Evolutionary conservation across 2,113 vertebrate genomes (phyloP).

Genomic region (Guaruba guarouba): DNA sequence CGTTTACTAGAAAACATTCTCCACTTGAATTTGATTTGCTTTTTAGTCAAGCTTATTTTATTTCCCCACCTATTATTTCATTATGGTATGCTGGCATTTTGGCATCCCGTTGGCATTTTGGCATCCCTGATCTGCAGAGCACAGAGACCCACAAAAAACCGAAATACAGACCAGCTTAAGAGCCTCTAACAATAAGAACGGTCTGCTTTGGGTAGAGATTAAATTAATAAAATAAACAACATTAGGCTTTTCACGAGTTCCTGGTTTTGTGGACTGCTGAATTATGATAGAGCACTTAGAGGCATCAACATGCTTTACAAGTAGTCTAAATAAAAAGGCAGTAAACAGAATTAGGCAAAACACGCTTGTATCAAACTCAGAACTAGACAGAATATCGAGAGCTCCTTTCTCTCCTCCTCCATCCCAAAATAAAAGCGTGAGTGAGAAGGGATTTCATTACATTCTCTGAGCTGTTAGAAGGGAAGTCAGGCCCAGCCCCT

Average conservation of each 20-base stretch:
- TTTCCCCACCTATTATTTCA: slow-evolving; percentile 65
- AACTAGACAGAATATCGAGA: neutral
- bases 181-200: slow-evolving; percentile 35
- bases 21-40: slow-evolving; percentile 50
- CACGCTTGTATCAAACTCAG: neutral
- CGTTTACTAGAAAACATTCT: slow-evolving; percentile 60
- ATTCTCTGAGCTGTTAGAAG: slow-evolving; percentile 48
- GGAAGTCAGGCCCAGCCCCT: slow-evolving; percentile 50
- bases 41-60: slow-evolving; percentile 59
- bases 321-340: slow-evolving; percentile 12
- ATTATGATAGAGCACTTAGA: slow-evolving; percentile 1
- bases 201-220: slow-evolving; percentile 31
- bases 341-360: slow-evolving; percentile 35
- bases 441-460: slow-evolving; percentile 52
- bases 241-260: slow-evolving; percentile 24
- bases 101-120: slow-evolving; percentile 31
- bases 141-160: neutral
- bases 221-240: slow-evolving; percentile 59
- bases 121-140: slow-evolving; percentile 28
- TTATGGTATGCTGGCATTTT: slow-evolving; percentile 26
- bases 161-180: neutral
- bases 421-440: slow-evolving; percentile 43
- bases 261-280: slow-evolving; percentile 51
- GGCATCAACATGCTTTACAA: slow-evolving; percentile 5
- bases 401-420: neutral